Conservation (phyloP, 2,113 vertebrate species). For the Loxodonta africana region DNA sequence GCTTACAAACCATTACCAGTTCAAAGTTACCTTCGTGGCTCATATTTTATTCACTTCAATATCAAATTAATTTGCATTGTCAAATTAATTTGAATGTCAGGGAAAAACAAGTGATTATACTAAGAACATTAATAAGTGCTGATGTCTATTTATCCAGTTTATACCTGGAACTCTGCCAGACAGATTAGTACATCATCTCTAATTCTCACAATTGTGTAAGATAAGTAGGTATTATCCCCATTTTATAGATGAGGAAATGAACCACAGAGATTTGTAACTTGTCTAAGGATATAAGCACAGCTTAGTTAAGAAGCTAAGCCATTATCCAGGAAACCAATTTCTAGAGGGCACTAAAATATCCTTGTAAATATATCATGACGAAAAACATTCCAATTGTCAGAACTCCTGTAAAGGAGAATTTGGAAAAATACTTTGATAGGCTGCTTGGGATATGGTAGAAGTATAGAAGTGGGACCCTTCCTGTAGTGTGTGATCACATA, state of each 20-base stretch:
- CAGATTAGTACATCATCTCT: neutral
- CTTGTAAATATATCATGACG: neutral
- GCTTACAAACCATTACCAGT: neutral
- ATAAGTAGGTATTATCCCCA: neutral
- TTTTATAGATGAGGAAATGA: constrained; percentile 42
- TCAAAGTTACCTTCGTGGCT: neutral
- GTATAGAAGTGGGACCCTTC: neutral
- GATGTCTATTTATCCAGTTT: constrained; percentile 18
- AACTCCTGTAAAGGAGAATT: neutral
- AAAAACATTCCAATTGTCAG: neutral
- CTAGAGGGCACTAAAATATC: neutral
- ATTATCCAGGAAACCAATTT: neutral
- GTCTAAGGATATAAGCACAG: neutral
- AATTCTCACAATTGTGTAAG: neutral
- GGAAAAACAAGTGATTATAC: neutral
- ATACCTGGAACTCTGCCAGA: neutral
- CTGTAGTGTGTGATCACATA: neutral
- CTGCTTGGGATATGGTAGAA: neutral
- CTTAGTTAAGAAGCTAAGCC: neutral
- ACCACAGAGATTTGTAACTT: neutral
- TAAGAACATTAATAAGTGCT: neutral
- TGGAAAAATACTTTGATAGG: neutral
- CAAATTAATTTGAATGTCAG: neutral
- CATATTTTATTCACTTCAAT: neutral
- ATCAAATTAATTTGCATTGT: constrained; percentile 29